Conservation (phyloP, 2,797 vertebrate genomes). For the Cirrhinus mrigala region DNA sequence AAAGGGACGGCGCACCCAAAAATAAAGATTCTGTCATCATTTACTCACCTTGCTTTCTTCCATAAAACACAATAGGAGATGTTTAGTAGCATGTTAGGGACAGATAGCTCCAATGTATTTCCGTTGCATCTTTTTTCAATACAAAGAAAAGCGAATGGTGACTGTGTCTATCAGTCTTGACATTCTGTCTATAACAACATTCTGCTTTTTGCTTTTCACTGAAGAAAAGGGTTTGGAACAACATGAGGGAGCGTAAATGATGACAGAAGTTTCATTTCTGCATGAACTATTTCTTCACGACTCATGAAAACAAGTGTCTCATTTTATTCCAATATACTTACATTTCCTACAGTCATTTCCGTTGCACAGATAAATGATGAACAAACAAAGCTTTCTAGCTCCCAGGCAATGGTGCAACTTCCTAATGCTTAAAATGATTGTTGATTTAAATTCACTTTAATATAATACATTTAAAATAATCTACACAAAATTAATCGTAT, state of each 20-base stretch:
- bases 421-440: neutral
- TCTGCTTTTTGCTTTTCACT: neutral
- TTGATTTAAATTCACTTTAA: neutral
- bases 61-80: neutral
- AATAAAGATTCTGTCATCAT: neutral
- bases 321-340: conserved; percentile 19
- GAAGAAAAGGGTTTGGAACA: neutral
- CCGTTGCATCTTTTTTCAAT: neutral
- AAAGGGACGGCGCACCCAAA: neutral
- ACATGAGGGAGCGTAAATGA: neutral
- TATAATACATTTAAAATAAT: neutral
- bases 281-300: neutral
- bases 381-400: neutral
- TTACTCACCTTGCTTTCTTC: neutral
- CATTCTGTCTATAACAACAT: neutral
- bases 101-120: conserved; percentile 1
- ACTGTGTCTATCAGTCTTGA: neutral
- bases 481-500: neutral
- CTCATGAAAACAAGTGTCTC: neutral
- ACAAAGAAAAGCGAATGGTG: conserved; percentile 1
- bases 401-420: neutral
- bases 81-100: neutral
- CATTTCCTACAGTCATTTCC: neutral
- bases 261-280: neutral
- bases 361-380: conserved; percentile 3